A percentile compares a stretch with the other conserved stretches of the same genome.
phyloP scores from a whole-genome alignment of 2,888 invertebrate genomes.

The Euclidia mi region DNA sequence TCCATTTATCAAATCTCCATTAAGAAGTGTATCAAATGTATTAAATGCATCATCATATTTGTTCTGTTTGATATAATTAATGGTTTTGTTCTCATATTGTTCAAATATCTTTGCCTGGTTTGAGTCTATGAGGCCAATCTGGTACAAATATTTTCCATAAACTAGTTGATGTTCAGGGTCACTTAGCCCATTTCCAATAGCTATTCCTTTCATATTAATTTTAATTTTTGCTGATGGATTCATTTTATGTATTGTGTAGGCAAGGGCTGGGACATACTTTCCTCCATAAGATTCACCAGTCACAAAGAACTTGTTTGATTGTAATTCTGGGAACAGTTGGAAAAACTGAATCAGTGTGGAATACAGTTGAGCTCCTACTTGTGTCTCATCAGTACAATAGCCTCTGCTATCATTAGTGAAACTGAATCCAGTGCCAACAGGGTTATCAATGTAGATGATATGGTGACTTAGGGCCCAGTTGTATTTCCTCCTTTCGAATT shows the following conservation, averaged over 20 bases:
- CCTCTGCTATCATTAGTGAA: slow-evolving; percentile 94
- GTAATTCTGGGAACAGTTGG: slow-evolving; percentile 94
- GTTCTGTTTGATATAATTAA: slow-evolving; percentile 90
- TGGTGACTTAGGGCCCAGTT: slow-evolving; percentile 95
- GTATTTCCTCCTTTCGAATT: slow-evolving; percentile 91
- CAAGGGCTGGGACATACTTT: slow-evolving; percentile 93
- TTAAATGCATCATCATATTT: slow-evolving; percentile 93
- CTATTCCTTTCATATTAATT: slow-evolving; percentile 93
- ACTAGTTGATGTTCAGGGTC: slow-evolving; percentile 94
- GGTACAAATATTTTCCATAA: slow-evolving; percentile 95
- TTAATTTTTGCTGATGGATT: slow-evolving; percentile 91
- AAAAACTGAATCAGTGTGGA: slow-evolving; percentile 95
- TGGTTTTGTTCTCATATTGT: slow-evolving; percentile 89
- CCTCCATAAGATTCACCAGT: slow-evolving; percentile 98
- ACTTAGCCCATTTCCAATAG: slow-evolving; percentile 95
- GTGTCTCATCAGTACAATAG: slow-evolving; percentile 94
- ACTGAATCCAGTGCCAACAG: slow-evolving; percentile 97
- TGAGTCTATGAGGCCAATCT: slow-evolving; percentile 92
- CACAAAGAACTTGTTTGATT: slow-evolving; percentile 94
- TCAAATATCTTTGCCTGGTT: slow-evolving; percentile 91
- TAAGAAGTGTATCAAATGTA: slow-evolving; percentile 92
- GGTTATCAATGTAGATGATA: slow-evolving; percentile 97
- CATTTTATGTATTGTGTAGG: slow-evolving; percentile 92
- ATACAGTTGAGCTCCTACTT: slow-evolving; percentile 95
- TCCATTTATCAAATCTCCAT: slow-evolving; percentile 91